These are phyloP conservation scores for Empis livida DNA, from an alignment of 2,888 invertebrate species.

Conservation along the genomic window DNA sequence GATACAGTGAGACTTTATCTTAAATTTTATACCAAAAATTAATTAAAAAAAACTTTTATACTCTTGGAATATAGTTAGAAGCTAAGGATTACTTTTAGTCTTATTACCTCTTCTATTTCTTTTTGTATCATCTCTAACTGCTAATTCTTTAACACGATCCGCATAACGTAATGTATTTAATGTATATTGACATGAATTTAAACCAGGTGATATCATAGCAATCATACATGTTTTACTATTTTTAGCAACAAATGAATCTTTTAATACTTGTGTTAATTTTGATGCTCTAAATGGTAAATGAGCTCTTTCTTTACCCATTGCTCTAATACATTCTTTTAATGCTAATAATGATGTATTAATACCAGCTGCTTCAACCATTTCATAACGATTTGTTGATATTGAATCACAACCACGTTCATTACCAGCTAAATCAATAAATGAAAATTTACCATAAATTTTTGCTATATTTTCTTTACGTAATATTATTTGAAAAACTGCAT, in stretches of 20 bases:
- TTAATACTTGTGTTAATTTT: constrained; percentile 82
- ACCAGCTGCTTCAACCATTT: constrained; percentile 40
- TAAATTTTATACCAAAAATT: no score
- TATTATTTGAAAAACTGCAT: constrained; percentile 93
- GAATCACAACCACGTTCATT: constrained; percentile 96
- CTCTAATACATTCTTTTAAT: constrained; percentile 88
- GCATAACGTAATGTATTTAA: constrained; percentile 92
- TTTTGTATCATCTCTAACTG: constrained; percentile 55
- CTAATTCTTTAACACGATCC: constrained; percentile 85
- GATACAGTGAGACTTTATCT: no score
- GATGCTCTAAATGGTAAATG: constrained; percentile 92
- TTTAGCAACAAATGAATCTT: constrained; percentile 92
- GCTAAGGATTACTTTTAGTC: no score
- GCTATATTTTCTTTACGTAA: constrained; percentile 58
- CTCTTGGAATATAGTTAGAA: no score
- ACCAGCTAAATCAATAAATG: constrained; percentile 86
- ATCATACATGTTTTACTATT: constrained; percentile 97
- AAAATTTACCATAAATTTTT: constrained; percentile 87
- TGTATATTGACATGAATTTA: constrained; percentile 88
- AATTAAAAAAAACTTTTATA: no score
- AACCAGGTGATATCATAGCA: constrained; percentile 92
- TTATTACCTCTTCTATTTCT: no score
- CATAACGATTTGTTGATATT: constrained; percentile 82
- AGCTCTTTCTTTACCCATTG: constrained; percentile 80
- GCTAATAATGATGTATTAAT: constrained; percentile 58